A percentile compares a stretch with the other conserved stretches of the same genome.
These are phyloP conservation scores for Nesometra sesokonis DNA, from an alignment of 35 echinoderm and acorn worm species.

Conservation along the genomic window DNA sequence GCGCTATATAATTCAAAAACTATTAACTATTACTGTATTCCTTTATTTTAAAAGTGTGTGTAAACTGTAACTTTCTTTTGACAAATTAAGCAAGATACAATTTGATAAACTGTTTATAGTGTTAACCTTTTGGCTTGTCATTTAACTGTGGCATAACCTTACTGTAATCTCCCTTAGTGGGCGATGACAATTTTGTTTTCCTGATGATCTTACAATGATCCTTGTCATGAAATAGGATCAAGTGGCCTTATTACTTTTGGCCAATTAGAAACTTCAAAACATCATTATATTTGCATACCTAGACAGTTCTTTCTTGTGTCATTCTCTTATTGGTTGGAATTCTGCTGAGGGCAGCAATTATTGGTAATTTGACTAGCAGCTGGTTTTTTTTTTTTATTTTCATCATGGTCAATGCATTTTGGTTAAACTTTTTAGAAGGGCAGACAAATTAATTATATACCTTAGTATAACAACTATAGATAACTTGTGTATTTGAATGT, in stretches of 20 bases:
- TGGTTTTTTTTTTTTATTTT: background rate
- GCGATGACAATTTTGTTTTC: background rate
- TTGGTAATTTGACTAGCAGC: background rate
- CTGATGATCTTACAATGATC: background rate
- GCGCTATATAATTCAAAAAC: no score
- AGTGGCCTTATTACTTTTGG: background rate
- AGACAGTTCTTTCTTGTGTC: background rate
- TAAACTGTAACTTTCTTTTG: no score
- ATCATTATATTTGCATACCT: background rate
- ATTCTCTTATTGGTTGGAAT: background rate
- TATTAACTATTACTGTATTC: no score
- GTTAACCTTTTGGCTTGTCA: background rate
- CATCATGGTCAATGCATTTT: background rate
- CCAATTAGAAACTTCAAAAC: background rate
- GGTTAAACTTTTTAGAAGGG: background rate
- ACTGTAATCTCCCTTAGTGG: background rate
- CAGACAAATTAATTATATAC: background rate
- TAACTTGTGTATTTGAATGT: no score
- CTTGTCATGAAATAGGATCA: background rate
- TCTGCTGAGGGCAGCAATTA: background rate
- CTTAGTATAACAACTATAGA: no score
- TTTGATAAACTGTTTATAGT: no score
- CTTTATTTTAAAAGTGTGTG: no score
- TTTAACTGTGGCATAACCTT: background rate
- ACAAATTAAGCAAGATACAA: no score